Base-by-base conservation (phyloP, 1,140 invertebrate genomes). In the Pomacea maculata region DNA sequence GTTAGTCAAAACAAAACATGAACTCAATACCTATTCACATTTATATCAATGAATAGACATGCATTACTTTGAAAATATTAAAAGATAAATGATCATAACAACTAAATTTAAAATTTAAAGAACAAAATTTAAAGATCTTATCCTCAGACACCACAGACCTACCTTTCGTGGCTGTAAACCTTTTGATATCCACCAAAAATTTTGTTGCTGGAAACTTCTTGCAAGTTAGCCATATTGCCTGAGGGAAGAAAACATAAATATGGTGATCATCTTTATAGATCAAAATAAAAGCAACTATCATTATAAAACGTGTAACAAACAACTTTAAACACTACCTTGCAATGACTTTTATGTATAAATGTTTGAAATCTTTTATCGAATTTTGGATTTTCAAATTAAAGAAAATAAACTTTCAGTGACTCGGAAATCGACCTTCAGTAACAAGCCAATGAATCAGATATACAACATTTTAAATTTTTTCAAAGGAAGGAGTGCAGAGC, bases 121-220 rank as follows among this genome's bases (percentile, higher is more conserved):
- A 8, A 17, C 5, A 45, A 45, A 45, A 4, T 34, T 11, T 72
- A 45, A 72, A 52, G 0, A 17, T 52, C 29, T 29, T 29, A 10
- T 34, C 25, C 17, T 64, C 34, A 65, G 29, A 77, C 52, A 61
- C 6, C 25, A 52, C 19, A 8, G 52, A 3, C 74, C 81, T 92
- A 94, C 94, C 94, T 97, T 79, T 95, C 93, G 92, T 98, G 97
- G 11, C 94, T 94, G 89, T 94, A 98, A 1, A 98, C 94, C 89
- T 96, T 96, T 90, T 97, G 96, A 86, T 93, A 94, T 52, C 96
- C 96, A 75, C 94, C 95, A 93, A 96, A 97, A 79, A 86, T 85
- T 83, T 90, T 91, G 75, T 86, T 89, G 45, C 71, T 85, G 8
- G 89, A 88, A 54, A 89, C 86, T 81, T 88, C 84, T 75, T 84